phyloP scores from a whole-genome alignment of 2,797 vertebrate genomes.

The Melanogrammus aeglefinus region DNA sequence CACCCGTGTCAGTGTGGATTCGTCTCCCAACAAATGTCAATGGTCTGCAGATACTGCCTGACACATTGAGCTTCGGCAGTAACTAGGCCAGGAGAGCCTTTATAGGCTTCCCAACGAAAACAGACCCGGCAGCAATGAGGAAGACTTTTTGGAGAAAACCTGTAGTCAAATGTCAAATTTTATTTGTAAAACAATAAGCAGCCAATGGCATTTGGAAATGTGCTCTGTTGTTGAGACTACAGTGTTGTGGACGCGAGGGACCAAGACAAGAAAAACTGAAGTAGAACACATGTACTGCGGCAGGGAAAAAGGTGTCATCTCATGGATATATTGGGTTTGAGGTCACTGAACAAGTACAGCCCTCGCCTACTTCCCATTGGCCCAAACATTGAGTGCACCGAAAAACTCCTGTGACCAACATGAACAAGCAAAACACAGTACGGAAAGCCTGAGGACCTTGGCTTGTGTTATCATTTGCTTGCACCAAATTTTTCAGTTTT shows the following conservation, averaged over 20 bases:
- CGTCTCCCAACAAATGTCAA: conserved; percentile 42
- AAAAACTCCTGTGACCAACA: conserved; percentile 8
- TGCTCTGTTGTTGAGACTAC: conserved; percentile 54
- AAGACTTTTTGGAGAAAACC: conserved; percentile 17
- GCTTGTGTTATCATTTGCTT: conserved; percentile 2
- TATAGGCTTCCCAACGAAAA: background rate
- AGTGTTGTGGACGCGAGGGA: conserved; percentile 46
- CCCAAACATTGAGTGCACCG: conserved; percentile 6
- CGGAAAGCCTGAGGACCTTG: background rate
- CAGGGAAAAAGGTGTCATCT: conserved; percentile 29
- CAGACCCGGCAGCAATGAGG: background rate
- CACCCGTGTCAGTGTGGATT: conserved; percentile 51
- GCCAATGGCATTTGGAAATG: conserved; percentile 21
- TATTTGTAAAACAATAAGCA: conserved; percentile 17
- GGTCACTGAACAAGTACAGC: conserved; percentile 50
- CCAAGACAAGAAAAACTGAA: conserved; percentile 38
- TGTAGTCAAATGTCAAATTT: conserved; percentile 24
- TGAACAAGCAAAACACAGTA: conserved; percentile 7
- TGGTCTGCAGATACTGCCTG: conserved; percentile 36
- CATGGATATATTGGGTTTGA: conserved; percentile 47
- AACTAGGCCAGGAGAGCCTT: conserved; percentile 21
- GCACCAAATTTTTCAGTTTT: conserved; percentile 4
- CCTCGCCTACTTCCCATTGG: conserved; percentile 3
- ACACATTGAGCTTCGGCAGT: conserved; percentile 26
- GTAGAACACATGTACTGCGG: conserved; percentile 48